Conservation (phyloP, 1,140 invertebrate genomes). For the Magallana angulata region DNA sequence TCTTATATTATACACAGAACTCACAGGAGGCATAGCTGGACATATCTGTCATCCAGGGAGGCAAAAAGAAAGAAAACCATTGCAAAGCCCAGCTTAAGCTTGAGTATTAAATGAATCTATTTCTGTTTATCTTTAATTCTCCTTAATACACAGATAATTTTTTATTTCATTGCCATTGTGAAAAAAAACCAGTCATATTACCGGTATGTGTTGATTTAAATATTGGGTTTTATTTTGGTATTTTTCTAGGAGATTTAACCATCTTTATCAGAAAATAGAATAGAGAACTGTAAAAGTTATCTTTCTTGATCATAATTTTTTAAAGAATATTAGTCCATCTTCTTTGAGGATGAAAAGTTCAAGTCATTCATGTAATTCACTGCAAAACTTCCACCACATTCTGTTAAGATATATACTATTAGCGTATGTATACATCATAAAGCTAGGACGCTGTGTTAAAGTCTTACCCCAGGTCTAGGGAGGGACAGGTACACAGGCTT, state of each 20-base stretch:
- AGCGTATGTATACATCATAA: not conserved
- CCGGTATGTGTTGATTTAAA: no score
- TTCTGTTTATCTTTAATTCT: no score
- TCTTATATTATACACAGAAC: not conserved
- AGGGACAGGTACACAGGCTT: slow-evolving; percentile 96
- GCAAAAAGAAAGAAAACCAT: slow-evolving; percentile 2
- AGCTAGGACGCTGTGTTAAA: no score
- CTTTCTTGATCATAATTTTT: not conserved
- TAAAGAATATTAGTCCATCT: not conserved
- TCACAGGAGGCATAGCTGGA: slow-evolving; percentile 39
- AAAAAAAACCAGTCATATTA: no score
- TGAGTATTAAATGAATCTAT: not conserved
- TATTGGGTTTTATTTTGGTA: not conserved
- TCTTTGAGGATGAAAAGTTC: not conserved
- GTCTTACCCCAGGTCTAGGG: slow-evolving; percentile 92
- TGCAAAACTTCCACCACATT: not conserved
- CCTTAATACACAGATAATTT: no score
- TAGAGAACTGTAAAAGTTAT: not conserved
- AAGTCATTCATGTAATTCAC: no score
- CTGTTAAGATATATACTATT: not conserved
- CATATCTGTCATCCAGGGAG: slow-evolving; percentile 18
- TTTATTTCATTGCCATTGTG: no score
- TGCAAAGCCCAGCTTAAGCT: not conserved
- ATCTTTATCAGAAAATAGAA: not conserved
- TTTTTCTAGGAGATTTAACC: not conserved